Evolutionary conservation across 2,888 invertebrate genomes (phyloP), one percentile per base, ranked within the genome.

Genomic region (Hydrotaea diabolus): DNA sequence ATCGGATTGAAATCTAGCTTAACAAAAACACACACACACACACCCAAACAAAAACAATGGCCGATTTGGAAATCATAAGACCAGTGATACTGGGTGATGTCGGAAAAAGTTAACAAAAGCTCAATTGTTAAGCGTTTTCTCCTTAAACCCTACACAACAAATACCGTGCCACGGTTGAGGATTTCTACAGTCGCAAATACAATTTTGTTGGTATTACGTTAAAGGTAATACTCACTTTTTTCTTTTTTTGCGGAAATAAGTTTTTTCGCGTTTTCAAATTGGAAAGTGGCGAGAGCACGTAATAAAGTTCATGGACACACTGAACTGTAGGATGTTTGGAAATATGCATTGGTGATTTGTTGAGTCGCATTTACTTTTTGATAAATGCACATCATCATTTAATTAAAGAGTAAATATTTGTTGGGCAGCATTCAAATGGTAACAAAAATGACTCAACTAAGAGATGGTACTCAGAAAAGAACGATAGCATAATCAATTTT

Each of bases 91-190:
- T 97, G 59, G 97, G 97, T 8, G 96, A 97, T 1, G 94, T 95
- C 1, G 95, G 95, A 49, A n/a, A n/a, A n/a, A 49, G 97, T 97
- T 9, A 97, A 97, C 15, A 98, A 98, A 92, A 97, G 96, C 90
- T 95, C 96, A 88, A 96, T 98, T 87, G 94, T 97, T 74, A 95
- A 96, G 88, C 94, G 97, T 73, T 96, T 97, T 89, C 94, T 97
- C 80, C 95, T 95, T 89, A 96, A 96, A 90, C 95, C 95, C 5
- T 98, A 96, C 92, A 94, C 94, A 72, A 96, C 89, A 95, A 96
- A 89, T 97, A 98, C 92, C 94, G 95, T 87, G 96, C 97, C 88
- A 98, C 97, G 15, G 96, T 97, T 43, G 97, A 98, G 91, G 98
- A 98, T 91, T 94, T 97, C 31, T 97, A 97, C 92, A 96, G 96